These are phyloP conservation scores for Dynastes tityus DNA, from an alignment of 2,888 invertebrate species.

Conservation along the genomic window DNA sequence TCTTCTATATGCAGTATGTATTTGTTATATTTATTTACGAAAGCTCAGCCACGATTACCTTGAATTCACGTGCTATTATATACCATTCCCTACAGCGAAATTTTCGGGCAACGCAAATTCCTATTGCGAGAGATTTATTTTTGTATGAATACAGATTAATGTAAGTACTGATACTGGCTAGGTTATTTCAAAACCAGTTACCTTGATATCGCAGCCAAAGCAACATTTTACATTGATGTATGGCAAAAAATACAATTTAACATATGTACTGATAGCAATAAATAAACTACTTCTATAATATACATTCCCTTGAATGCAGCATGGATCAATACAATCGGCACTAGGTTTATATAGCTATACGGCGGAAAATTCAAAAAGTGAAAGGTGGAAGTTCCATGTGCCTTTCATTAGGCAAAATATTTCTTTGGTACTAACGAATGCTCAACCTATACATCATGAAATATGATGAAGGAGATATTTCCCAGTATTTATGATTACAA, in stretches of 20 bases:
- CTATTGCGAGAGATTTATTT: constrained; percentile 33
- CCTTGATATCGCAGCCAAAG: constrained; percentile 30
- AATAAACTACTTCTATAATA: no score
- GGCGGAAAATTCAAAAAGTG: no score
- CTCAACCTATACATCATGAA: no score
- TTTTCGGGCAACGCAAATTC: constrained; percentile 38
- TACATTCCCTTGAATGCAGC: no score
- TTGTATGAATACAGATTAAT: constrained; percentile 12
- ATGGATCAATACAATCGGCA: no score
- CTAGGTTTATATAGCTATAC: no score
- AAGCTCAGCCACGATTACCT: constrained; percentile 21
- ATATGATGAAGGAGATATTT: no score
- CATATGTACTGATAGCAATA: no score
- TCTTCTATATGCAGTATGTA: constrained; percentile 5
- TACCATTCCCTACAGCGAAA: constrained; percentile 21
- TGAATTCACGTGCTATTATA: constrained; percentile 34
- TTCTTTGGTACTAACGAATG: no score
- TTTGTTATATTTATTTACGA: constrained; percentile 9
- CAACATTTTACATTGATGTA: neutral
- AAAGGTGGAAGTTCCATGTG: no score
- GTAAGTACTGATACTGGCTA: constrained; percentile 19
- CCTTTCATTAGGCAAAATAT: no score
- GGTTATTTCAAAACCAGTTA: constrained; percentile 45
- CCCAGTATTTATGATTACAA: constrained; percentile 12
- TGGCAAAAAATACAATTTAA: neutral